Percentiles rank a stretch among this genome's conserved stretches.
phyloP scores from a whole-genome alignment of 37 sponge, comb jelly and placozoan genomes.

The Ephydatia muelleri region DNA sequence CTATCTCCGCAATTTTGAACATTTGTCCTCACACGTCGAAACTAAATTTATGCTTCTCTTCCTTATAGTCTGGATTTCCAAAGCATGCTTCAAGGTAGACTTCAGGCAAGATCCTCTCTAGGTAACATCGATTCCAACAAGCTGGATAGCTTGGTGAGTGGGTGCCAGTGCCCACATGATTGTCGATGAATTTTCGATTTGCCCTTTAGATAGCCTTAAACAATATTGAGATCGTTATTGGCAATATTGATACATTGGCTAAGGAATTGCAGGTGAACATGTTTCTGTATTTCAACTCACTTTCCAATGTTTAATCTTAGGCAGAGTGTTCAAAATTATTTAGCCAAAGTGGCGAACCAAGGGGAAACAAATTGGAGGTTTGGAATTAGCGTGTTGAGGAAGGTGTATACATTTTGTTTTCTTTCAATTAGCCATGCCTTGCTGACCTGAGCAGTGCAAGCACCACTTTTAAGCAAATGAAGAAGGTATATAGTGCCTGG shows the following conservation, averaged over 20 bases:
- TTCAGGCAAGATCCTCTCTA: neutral
- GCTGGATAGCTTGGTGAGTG: conserved; percentile 29
- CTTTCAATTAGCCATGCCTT: conserved; percentile 63
- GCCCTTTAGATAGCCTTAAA: conserved; percentile 58
- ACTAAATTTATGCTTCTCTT: neutral
- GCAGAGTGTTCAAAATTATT: neutral
- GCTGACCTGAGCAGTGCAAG: conserved; percentile 57
- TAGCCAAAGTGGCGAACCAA: neutral
- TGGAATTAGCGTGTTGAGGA: neutral
- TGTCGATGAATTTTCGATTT: neutral
- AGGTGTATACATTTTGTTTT: neutral
- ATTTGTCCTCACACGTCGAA: neutral
- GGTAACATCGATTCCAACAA: conserved; percentile 29
- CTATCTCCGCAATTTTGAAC: neutral
- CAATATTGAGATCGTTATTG: conserved; percentile 73
- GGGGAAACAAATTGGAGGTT: neutral
- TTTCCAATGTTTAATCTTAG: too few relatives aligned
- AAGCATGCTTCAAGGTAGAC: conserved; percentile 45
- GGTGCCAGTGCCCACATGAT: neutral
- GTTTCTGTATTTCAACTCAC: neutral
- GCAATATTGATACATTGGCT: conserved; percentile 70
- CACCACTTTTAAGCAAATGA: conserved; percentile 55
- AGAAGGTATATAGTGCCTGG: conserved; percentile 39
- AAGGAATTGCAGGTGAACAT: conserved; percentile 47
- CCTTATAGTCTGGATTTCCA: conserved; percentile 26